A percentile compares a stretch with the other conserved stretches of the same genome.
phyloP scores from a whole-genome alignment of 1,140 invertebrate species.

The Drosophila takahashii region DNA sequence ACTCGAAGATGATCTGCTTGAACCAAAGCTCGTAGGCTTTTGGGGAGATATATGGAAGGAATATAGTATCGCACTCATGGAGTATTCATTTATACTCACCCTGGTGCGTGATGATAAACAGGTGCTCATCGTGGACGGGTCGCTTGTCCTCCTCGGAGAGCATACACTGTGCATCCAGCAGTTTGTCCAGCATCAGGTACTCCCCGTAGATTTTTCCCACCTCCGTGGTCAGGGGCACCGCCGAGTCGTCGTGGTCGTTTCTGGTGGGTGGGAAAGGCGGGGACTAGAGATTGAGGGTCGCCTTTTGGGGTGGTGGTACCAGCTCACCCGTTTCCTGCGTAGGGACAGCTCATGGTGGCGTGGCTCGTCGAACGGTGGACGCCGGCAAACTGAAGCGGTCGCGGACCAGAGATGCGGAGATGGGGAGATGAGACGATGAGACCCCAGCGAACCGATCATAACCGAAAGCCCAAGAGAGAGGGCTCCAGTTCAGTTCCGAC shows the following conservation, averaged over 20 bases:
- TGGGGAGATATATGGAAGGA: too few species aligned
- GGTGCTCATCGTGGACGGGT: conserved; percentile 97
- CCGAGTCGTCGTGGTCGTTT: conserved; percentile 72
- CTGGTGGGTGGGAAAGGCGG: conserved; percentile 12
- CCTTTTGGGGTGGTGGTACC: neutral
- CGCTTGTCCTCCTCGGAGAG: conserved; percentile 90
- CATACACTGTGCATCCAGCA: conserved; percentile 94
- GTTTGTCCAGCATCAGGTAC: conserved; percentile 95
- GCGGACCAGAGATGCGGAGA: neutral
- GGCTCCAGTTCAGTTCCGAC: conserved; percentile 19
- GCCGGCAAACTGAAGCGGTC: conserved; percentile 36
- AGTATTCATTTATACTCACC: conserved; percentile 86
- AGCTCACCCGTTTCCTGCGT: conserved; percentile 69
- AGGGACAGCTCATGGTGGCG: conserved; percentile 73
- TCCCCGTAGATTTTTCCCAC: conserved; percentile 93
- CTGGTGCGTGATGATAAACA: conserved; percentile 99
- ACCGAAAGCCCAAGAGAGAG: conserved; percentile 3
- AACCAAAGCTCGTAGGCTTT: conserved; percentile 99
- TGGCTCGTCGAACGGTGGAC: conserved; percentile 48
- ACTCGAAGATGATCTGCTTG: conserved; percentile 99
- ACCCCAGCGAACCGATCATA: conserved; percentile 32
- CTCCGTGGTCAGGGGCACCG: conserved; percentile 86
- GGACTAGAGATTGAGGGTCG: neutral
- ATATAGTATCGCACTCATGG: neutral
- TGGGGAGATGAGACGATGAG: conserved; percentile 11